These are phyloP conservation scores for Camponotus fellah DNA, from an alignment of 2,888 invertebrate species.

Conservation along the genomic window DNA sequence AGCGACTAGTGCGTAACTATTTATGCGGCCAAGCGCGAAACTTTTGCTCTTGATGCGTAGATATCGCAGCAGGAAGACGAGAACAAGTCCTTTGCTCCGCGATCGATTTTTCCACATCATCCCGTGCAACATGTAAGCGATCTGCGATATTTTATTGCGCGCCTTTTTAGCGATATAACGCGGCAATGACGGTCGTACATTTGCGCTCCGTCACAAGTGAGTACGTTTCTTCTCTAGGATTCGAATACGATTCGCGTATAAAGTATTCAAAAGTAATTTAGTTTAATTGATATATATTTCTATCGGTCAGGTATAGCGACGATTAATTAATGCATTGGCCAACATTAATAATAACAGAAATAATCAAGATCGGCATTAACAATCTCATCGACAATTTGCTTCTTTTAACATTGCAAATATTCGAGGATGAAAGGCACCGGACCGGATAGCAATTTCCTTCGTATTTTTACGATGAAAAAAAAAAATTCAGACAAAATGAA, in stretches of 20 bases:
- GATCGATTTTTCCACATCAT: slow-evolving; percentile 52
- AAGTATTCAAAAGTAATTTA: slow-evolving; percentile 24
- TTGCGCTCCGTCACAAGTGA: background rate
- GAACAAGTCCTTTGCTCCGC: slow-evolving; percentile 15
- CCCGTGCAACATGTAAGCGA: background rate
- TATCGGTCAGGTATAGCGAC: background rate
- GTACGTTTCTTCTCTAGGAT: slow-evolving; percentile 7
- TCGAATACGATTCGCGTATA: slow-evolving; percentile 13
- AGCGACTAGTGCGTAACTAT: slow-evolving; percentile 21
- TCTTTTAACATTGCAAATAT: background rate
- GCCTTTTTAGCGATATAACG: slow-evolving; percentile 19
- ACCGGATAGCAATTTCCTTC: background rate
- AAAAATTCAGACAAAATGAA: background rate
- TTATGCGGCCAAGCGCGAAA: slow-evolving; percentile 26
- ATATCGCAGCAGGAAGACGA: slow-evolving; percentile 17
- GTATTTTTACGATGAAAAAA: too few relatives aligned
- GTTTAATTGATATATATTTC: background rate
- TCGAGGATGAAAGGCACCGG: background rate
- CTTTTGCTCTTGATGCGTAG: slow-evolving; percentile 17
- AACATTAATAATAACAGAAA: background rate
- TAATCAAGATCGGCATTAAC: background rate
- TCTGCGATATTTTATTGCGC: slow-evolving; percentile 55
- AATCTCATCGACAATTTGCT: background rate
- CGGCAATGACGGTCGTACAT: background rate
- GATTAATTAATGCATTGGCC: slow-evolving; percentile 11